These are phyloP conservation scores for Heterodera schachtii DNA, from an alignment of 1,140 invertebrate genomes.

Conservation along the genomic window DNA sequence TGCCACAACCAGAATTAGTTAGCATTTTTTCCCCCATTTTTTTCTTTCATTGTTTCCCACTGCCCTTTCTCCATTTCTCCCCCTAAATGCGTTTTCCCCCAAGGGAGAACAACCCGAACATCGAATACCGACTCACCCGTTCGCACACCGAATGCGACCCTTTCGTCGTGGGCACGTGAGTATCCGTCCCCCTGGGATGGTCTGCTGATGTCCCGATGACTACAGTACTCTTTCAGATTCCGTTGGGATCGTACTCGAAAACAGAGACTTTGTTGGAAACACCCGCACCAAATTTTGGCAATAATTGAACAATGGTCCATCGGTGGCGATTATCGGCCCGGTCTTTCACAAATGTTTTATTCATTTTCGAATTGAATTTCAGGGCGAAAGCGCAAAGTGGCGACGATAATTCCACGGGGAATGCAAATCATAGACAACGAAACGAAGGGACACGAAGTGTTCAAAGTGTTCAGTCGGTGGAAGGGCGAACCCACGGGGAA, in stretches of 20 bases:
- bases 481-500: slow-evolving; percentile 54
- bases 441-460: slow-evolving; percentile 62
- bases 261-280: slow-evolving; percentile 51
- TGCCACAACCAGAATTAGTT: no score
- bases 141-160: slow-evolving; percentile 56
- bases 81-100: slow-evolving; percentile 10
- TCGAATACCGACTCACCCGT: slow-evolving; percentile 52
- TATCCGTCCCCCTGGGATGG: not conserved
- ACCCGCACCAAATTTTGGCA: slow-evolving; percentile 53
- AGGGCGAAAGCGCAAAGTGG: slow-evolving; percentile 56
- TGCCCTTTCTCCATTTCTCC: no score
- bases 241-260: slow-evolving; percentile 48
- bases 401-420: slow-evolving; percentile 55
- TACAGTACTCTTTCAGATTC: slow-evolving; percentile 44
- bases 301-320: slow-evolving; percentile 61
- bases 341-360: not conserved
- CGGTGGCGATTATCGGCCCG: slow-evolving; percentile 57
- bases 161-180: slow-evolving; percentile 60
- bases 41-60: no score
- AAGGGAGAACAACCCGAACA: slow-evolving; percentile 61
- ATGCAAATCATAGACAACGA: slow-evolving; percentile 58
- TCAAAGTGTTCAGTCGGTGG: slow-evolving; percentile 58
- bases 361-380: not conserved
- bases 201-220: slow-evolving; percentile 1
- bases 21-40: no score